A percentile compares a stretch with the other conserved stretches of the same genome.
Evolutionary conservation across 2,888 invertebrate genomes (phyloP).

Genomic region (Shargacucullia verbasci): DNA sequence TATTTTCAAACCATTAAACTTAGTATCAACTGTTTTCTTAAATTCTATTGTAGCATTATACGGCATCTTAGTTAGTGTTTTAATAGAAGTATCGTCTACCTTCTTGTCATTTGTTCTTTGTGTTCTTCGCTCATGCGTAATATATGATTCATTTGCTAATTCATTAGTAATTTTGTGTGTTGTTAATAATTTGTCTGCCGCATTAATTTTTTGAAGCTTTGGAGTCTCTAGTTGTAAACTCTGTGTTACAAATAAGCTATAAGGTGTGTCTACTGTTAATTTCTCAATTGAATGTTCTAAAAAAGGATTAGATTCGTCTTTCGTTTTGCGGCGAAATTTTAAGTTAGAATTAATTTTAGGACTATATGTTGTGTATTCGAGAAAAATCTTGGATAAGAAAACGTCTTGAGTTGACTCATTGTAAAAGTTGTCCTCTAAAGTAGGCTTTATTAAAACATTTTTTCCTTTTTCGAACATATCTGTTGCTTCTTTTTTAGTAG

Average conservation of each 20-base stretch:
- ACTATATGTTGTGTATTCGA: no score
- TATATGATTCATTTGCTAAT: not conserved
- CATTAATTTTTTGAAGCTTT: not conserved
- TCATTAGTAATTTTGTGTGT: not conserved
- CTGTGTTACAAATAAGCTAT: not conserved
- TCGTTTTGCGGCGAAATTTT: no score
- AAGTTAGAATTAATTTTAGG: no score
- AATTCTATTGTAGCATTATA: conserved; percentile 4
- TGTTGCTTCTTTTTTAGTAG: no score
- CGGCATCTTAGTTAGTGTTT: not conserved
- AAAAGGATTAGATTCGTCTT: not conserved
- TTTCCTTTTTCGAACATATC: no score
- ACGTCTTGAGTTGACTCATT: no score
- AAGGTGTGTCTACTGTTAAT: not conserved
- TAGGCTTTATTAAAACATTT: no score
- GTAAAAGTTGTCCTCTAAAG: no score
- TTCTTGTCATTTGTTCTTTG: not conserved
- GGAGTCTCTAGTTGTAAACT: not conserved
- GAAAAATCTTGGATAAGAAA: no score
- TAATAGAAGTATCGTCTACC: not conserved
- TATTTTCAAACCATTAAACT: not conserved
- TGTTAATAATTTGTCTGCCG: not conserved
- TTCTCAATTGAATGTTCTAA: not conserved
- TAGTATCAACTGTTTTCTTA: not conserved
- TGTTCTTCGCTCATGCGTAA: not conserved